Percentiles rank a stretch among this genome's conserved stretches.
Evolutionary conservation across 2,797 vertebrate genomes (phyloP).

Genomic region (Rhinella marina): DNA sequence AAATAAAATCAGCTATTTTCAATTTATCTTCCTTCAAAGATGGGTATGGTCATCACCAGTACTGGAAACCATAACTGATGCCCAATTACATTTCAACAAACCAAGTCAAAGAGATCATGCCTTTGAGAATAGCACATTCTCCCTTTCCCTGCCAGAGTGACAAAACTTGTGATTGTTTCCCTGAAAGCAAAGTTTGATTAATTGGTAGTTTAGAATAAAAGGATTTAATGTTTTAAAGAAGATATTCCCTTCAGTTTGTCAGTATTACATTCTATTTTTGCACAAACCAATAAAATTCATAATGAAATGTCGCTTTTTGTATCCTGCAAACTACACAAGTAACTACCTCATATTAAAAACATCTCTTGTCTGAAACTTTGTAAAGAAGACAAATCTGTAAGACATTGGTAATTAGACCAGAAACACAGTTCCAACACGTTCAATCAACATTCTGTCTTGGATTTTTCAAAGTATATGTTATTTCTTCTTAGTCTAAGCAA

Average conservation of each 20-base stretch:
- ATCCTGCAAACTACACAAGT: background rate
- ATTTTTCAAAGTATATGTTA: slow-evolving; percentile 26
- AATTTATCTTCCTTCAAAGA: background rate
- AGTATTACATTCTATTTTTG: background rate
- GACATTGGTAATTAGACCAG: slow-evolving; percentile 27
- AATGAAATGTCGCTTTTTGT: background rate
- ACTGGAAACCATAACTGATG: background rate
- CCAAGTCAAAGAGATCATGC: background rate
- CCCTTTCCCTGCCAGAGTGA: background rate
- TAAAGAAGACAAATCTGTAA: slow-evolving; percentile 4
- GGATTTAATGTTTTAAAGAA: no score
- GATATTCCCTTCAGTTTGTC: background rate
- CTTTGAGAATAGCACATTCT: background rate
- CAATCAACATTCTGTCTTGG: slow-evolving; percentile 17
- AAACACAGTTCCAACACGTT: slow-evolving; percentile 39
- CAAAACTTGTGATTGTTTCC: background rate
- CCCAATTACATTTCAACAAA: background rate
- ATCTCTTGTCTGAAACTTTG: background rate
- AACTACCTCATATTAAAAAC: background rate
- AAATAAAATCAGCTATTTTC: no score
- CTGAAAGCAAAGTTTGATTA: background rate
- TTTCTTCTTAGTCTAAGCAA: slow-evolving; percentile 58
- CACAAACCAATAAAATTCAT: background rate
- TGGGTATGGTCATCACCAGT: no score
- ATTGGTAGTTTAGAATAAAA: no score